Percentiles rank a stretch among this genome's conserved stretches.
Conservation (phyloP, 64 coral and sea anemone species). For the Montipora cactus region DNA sequence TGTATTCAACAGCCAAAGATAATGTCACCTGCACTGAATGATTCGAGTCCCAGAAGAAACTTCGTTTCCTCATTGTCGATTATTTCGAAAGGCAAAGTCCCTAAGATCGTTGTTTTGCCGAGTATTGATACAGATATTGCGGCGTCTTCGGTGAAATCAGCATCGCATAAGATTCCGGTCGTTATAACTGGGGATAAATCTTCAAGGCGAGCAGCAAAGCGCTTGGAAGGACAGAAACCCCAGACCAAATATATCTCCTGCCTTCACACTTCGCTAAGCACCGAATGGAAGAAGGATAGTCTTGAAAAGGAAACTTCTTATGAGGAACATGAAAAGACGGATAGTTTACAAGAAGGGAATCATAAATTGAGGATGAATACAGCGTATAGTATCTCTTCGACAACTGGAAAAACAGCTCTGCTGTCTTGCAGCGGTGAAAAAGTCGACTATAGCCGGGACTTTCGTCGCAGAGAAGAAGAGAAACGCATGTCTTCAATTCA, state of each 20-base stretch:
- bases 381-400: background rate
- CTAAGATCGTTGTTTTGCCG: slow-evolving; percentile 36
- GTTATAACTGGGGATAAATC: background rate
- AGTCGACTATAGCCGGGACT: background rate
- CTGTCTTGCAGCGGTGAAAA: background rate
- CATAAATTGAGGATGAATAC: background rate
- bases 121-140: slow-evolving; percentile 46
- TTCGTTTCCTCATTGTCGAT: slow-evolving; percentile 28
- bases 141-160: background rate
- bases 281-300: slow-evolving; percentile 43
- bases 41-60: slow-evolving; percentile 13
- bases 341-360: background rate
- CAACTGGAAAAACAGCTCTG: background rate
- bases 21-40: slow-evolving; percentile 14
- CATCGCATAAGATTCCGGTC: background rate
- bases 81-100: slow-evolving; percentile 26
- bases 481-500: background rate
- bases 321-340: background rate
- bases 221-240: background rate
- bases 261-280: slow-evolving; percentile 52
- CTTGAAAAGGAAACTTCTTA: background rate
- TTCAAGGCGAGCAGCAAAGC: background rate
- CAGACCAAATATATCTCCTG: slow-evolving; percentile 12
- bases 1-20: slow-evolving; percentile 29
- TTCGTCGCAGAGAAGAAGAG: background rate